phyloP scores from a whole-genome alignment of 2,113 vertebrate genomes.

The Plestiodon gilberti region DNA sequence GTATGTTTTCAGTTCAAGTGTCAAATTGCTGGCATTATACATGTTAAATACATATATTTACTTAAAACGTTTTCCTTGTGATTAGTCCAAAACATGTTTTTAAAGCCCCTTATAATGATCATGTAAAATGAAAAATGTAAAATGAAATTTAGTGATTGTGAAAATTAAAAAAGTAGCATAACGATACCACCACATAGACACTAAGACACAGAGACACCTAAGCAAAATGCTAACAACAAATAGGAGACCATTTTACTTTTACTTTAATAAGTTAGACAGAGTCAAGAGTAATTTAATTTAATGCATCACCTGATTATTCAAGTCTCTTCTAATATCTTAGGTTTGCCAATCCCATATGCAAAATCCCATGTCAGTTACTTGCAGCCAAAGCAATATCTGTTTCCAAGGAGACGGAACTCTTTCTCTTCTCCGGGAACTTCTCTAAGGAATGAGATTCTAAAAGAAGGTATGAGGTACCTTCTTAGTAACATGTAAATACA shows the following conservation, averaged over 20 bases:
- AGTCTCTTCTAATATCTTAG: conserved; percentile 41
- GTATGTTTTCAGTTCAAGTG: neutral
- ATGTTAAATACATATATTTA: too few species aligned
- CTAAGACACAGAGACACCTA: neutral
- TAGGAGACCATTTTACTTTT: neutral
- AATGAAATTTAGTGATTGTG: neutral
- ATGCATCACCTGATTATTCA: conserved; percentile 57
- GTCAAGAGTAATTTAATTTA: conserved; percentile 53
- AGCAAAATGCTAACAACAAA: conserved; percentile 4
- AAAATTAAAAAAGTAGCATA: neutral
- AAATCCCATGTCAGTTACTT: conserved; percentile 56
- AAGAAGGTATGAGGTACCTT: conserved; percentile 31
- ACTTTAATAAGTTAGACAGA: conserved; percentile 25
- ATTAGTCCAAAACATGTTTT: neutral
- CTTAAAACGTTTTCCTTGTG: neutral
- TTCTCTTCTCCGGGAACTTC: conserved; percentile 56
- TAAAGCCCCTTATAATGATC: neutral
- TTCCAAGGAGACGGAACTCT: conserved; percentile 54
- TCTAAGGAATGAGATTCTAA: conserved; percentile 42
- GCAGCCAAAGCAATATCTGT: conserved; percentile 61
- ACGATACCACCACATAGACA: neutral
- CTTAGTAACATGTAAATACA: conserved; percentile 17
- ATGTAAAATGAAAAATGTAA: neutral
- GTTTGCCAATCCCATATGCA: conserved; percentile 40
- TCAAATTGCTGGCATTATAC: neutral